A percentile compares a stretch with the other conserved stretches of the same genome.
Conservation (phyloP, 2,888 invertebrate species). For the Callosobruchus maculatus region DNA sequence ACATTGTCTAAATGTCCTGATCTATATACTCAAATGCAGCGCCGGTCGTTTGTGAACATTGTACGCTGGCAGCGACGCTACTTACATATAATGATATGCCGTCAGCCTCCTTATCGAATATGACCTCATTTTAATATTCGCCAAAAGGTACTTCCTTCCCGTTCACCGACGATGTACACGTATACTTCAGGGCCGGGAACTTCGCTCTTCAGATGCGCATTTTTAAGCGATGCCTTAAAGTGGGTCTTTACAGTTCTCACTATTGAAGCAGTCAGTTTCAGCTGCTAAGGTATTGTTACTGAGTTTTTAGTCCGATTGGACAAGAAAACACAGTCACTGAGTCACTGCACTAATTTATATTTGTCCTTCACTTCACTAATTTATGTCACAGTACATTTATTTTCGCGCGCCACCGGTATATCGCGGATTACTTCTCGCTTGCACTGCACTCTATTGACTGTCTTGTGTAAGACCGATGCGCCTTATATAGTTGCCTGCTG, state of each 20-base stretch:
- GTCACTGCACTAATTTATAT: no score
- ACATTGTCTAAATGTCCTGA: not conserved
- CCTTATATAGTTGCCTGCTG: no score
- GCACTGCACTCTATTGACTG: no score
- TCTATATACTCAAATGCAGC: not conserved
- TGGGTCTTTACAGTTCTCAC: not conserved
- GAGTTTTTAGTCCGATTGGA: no score
- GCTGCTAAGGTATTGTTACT: no score
- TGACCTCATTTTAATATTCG: conserved; percentile 41
- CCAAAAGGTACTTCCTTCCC: not conserved
- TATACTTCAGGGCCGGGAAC: not conserved
- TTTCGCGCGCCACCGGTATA: no score
- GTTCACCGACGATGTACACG: not conserved
- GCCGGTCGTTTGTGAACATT: conserved; percentile 1
- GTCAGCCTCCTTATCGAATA: conserved; percentile 42
- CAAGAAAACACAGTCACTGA: no score
- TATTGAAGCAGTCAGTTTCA: not conserved
- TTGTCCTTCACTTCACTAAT: no score
- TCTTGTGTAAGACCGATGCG: no score
- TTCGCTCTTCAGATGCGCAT: not conserved
- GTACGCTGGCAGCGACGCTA: conserved; percentile 14
- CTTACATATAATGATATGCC: conserved; percentile 41
- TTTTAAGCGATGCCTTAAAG: not conserved
- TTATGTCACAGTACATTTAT: no score
- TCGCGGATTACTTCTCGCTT: no score